Evolutionary conservation across 53 echinoderm and acorn worm genomes (phyloP).

Genomic region (Hippasteria phrygiana): DNA sequence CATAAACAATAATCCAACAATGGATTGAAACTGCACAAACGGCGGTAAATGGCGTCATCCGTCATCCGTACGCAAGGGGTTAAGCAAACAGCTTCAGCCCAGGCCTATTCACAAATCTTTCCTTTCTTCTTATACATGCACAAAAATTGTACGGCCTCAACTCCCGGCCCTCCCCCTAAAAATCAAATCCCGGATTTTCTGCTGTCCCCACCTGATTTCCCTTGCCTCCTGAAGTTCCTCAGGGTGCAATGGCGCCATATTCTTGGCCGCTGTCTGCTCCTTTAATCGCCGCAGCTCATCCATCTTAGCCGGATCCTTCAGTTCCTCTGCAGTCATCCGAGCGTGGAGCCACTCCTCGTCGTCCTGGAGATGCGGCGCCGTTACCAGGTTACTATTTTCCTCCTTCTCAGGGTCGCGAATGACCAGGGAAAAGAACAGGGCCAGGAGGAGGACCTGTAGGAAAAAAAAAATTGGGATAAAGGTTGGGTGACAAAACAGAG

Average conservation of each 20-base stretch:
- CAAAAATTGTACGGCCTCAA: no score
- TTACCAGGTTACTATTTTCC: constrained; percentile 47
- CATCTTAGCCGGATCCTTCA: constrained; percentile 61
- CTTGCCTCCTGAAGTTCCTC: constrained; percentile 78
- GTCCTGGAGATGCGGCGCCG: constrained; percentile 69
- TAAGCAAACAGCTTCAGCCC: no score
- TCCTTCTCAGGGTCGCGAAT: constrained; percentile 87
- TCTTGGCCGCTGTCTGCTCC: background rate
- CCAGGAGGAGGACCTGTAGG: constrained; percentile 83
- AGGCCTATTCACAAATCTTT: no score
- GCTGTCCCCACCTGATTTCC: constrained; percentile 64
- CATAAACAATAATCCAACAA: no score
- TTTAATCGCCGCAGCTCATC: constrained; percentile 45
- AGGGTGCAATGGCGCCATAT: constrained; percentile 13
- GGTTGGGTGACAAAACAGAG: no score
- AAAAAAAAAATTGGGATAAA: background rate
- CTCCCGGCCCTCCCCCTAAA: no score
- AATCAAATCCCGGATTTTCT: no score
- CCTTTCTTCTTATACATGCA: no score
- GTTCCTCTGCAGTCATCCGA: constrained; percentile 79
- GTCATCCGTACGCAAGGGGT: no score
- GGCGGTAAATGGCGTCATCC: no score
- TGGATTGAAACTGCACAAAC: no score
- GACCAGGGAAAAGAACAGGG: constrained; percentile 86
- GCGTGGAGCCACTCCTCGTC: constrained; percentile 92